Percentiles rank a stretch among this genome's conserved stretches.
phyloP scores from a whole-genome alignment of 2,888 invertebrate species.

The Sceliomorpha sp. region DNA sequence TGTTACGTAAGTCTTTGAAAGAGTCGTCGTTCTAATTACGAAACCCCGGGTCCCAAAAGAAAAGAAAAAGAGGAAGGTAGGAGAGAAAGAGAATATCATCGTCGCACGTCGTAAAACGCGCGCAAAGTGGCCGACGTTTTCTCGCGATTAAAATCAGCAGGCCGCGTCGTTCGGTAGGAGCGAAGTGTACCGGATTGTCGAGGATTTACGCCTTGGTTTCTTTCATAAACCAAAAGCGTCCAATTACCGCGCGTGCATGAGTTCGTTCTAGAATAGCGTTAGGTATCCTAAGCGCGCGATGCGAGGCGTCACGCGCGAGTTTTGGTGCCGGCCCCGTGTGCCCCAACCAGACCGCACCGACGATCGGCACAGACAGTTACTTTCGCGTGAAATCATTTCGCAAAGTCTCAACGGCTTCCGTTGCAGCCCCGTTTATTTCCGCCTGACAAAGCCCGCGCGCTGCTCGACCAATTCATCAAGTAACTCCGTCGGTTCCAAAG shows the following conservation, averaged over 20 bases:
- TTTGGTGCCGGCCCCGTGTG: constrained; percentile 9
- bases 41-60: background rate
- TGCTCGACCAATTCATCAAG: background rate
- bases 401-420: constrained; percentile 41
- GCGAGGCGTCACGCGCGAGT: constrained; percentile 3
- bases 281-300: constrained; percentile 35
- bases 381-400: constrained; percentile 52
- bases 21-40: no score
- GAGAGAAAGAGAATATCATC: constrained; percentile 7
- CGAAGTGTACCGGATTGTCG: constrained; percentile 23
- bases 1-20: no score
- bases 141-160: constrained; percentile 25
- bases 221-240: constrained; percentile 53
- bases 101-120: constrained; percentile 9
- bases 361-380: constrained; percentile 34
- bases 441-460: constrained; percentile 8
- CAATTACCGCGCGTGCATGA: constrained; percentile 55
- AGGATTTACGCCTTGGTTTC: constrained; percentile 45
- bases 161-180: constrained; percentile 6
- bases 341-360: constrained; percentile 23
- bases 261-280: constrained; percentile 60
- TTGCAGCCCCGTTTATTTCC: constrained; percentile 38
- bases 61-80: constrained; percentile 7
- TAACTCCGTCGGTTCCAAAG: no score
- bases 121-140: constrained; percentile 19